phyloP scores from a whole-genome alignment of 2,113 vertebrate species.

The Ailuropoda melanoleuca region DNA sequence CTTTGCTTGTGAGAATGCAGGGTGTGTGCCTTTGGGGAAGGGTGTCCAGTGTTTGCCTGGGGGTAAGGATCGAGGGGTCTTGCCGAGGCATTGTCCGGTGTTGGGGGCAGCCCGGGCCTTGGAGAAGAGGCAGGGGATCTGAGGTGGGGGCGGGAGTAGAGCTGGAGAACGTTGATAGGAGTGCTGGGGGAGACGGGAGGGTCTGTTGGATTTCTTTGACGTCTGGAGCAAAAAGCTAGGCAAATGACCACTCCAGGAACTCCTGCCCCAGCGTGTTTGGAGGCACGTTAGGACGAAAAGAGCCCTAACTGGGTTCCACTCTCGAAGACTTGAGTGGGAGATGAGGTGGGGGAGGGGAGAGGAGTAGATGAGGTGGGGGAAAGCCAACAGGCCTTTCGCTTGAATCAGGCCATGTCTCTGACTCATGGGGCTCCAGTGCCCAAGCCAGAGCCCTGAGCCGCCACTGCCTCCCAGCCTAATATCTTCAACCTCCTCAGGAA shows the following conservation, averaged over 20 bases:
- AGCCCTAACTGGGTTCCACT: accelerated
- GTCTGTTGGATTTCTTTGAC: background rate
- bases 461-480: accelerated
- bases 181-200: accelerated
- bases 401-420: background rate
- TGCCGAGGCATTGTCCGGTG: accelerated
- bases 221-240: background rate
- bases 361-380: accelerated
- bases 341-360: accelerated
- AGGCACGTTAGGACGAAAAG: accelerated
- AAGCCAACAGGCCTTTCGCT: background rate
- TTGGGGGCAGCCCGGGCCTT: background rate
- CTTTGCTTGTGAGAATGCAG: background rate
- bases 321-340: accelerated
- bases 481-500: background rate
- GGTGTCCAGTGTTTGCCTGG: background rate
- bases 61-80: background rate
- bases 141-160: accelerated
- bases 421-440: accelerated
- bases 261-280: background rate
- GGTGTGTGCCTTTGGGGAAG: background rate
- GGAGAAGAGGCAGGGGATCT: accelerated
- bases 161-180: accelerated
- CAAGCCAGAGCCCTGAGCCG: accelerated
- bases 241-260: background rate